phyloP scores from a whole-genome alignment of 2,797 vertebrate species.

The Hydrolagus colliei region DNA sequence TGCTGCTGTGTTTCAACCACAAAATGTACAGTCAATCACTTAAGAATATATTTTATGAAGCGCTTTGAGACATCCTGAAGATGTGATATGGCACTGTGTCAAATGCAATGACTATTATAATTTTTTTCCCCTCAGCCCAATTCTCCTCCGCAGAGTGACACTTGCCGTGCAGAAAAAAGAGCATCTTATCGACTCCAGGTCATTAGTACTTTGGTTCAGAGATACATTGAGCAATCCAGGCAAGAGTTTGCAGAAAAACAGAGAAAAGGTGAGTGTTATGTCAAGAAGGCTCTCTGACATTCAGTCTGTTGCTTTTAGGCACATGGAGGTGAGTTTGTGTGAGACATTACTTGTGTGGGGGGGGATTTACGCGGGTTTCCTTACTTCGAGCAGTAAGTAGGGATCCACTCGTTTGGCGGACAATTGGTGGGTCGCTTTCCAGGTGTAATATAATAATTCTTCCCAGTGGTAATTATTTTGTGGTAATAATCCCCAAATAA shows the following conservation, averaged over 20 bases:
- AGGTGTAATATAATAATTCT: too few relatives aligned
- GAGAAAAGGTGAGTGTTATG: constrained; percentile 63
- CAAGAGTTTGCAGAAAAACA: constrained; percentile 76
- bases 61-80: too few relatives aligned
- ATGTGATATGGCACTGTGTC: too few relatives aligned
- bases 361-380: too few relatives aligned
- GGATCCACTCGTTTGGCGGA: neutral
- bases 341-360: neutral
- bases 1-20: too few relatives aligned
- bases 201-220: constrained; percentile 72
- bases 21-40: too few relatives aligned
- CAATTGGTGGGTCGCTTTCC: neutral
- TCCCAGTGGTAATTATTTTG: too few relatives aligned
- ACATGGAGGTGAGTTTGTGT: neutral
- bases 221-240: constrained; percentile 75
- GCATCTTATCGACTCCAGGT: constrained; percentile 69
- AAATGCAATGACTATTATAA: too few relatives aligned
- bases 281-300: neutral
- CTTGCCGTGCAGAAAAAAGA: constrained; percentile 41
- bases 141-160: constrained; percentile 23
- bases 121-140: constrained; percentile 38
- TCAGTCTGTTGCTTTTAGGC: neutral
- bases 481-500: too few relatives aligned
- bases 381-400: neutral
- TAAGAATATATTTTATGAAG: too few relatives aligned